These are phyloP conservation scores for Tribolium madens DNA, from an alignment of 1,140 invertebrate genomes.

Conservation along the genomic window DNA sequence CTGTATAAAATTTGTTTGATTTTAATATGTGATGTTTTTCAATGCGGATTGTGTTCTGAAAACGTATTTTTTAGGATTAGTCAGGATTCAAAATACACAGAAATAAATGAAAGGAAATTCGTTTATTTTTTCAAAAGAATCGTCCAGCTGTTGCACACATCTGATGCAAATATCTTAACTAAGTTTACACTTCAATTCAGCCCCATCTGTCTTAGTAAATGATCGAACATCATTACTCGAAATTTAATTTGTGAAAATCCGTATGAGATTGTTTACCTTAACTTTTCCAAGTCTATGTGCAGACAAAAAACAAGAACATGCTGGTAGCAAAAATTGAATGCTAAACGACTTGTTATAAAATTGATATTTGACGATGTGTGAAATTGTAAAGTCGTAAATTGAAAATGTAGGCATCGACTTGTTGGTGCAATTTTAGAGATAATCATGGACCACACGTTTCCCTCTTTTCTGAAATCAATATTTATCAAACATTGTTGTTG, in stretches of 20 bases:
- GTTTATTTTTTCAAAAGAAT: not conserved
- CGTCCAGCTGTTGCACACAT: not conserved
- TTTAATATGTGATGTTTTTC: too few relatives aligned
- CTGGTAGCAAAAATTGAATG: not conserved
- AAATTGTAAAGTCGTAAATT: not conserved
- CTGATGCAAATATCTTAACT: not conserved
- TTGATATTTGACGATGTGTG: not conserved
- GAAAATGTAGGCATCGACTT: not conserved
- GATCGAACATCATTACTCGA: not conserved
- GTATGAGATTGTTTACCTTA: not conserved
- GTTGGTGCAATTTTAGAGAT: too few relatives aligned
- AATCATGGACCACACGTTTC: not conserved
- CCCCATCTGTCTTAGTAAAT: not conserved
- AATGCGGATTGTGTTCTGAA: too few relatives aligned
- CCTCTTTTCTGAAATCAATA: not conserved
- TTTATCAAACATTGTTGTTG: not conserved
- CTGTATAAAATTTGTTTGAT: too few relatives aligned
- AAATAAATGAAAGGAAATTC: not conserved
- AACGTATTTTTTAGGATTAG: too few relatives aligned
- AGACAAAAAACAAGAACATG: not conserved
- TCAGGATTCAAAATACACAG: not conserved
- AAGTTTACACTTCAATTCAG: not conserved
- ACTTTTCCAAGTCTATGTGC: not conserved
- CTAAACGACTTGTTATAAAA: not conserved
- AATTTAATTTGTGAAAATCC: too few relatives aligned